phyloP scores from a whole-genome alignment of 2,888 invertebrate species.

The Ochlodes sylvanus region DNA sequence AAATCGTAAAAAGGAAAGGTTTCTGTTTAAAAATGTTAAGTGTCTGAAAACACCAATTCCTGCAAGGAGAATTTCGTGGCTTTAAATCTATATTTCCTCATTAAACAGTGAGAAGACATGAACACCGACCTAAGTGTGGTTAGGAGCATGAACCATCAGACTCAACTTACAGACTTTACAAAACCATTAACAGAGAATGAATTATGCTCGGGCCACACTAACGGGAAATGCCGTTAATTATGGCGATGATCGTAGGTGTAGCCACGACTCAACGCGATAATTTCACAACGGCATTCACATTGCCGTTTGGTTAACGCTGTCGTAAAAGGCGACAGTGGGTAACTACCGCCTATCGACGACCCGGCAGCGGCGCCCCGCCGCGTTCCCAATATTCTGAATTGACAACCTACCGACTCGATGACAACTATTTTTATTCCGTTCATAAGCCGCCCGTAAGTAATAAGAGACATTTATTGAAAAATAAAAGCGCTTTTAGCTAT shows the following conservation, averaged over 20 bases:
- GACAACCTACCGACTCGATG: slow-evolving; percentile 30
- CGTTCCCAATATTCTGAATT: slow-evolving; percentile 37
- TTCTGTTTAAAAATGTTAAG: too few species aligned
- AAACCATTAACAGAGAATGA: too few species aligned
- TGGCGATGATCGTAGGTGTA: too few species aligned
- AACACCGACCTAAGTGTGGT: slow-evolving; percentile 2
- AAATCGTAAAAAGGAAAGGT: too few species aligned
- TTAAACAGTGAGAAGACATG: background rate
- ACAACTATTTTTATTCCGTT: slow-evolving; percentile 2
- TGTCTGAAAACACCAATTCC: too few species aligned
- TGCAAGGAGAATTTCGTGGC: background rate
- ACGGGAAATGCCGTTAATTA: too few species aligned
- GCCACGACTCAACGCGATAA: too few species aligned
- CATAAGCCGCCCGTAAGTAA: background rate
- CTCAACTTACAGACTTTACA: too few species aligned
- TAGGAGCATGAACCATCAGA: background rate
- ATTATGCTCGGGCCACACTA: too few species aligned
- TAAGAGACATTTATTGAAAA: background rate
- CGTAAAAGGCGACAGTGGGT: background rate
- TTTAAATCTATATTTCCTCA: background rate
- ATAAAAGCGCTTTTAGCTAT: slow-evolving; percentile 14
- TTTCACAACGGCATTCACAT: too few species aligned
- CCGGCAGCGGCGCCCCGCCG: slow-evolving; percentile 12
- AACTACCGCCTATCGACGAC: background rate
- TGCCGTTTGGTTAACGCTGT: too few species aligned